phyloP scores from a whole-genome alignment of 2,113 vertebrate species.

The Anoplopoma fimbria region DNA sequence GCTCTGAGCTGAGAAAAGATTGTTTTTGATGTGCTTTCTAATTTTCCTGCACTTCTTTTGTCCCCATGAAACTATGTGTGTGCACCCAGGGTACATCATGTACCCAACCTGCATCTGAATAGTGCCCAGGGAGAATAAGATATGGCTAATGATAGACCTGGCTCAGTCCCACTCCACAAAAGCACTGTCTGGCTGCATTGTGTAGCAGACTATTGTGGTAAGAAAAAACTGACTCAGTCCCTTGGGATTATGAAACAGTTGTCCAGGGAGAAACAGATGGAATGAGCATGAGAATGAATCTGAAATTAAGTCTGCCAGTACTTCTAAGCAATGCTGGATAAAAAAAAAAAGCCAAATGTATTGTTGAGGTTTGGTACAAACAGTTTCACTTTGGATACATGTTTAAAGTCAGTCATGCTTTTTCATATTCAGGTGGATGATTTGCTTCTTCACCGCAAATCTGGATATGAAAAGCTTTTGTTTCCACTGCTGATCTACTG shows the following conservation, averaged over 20 bases:
- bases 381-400: neutral
- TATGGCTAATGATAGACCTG: constrained; percentile 64
- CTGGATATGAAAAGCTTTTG: constrained; percentile 7
- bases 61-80: too few relatives aligned
- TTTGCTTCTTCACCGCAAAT: neutral
- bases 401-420: neutral
- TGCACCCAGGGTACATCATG: constrained; percentile 43
- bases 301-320: constrained; percentile 5
- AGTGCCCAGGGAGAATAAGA: constrained; percentile 48
- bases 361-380: neutral
- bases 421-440: neutral
- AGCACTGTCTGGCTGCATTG: constrained; percentile 61
- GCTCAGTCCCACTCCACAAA: constrained; percentile 57
- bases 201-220: constrained; percentile 62
- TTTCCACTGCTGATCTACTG: constrained; percentile 22
- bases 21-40: neutral
- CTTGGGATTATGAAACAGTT: constrained; percentile 46
- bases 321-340: constrained; percentile 1
- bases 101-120: constrained; percentile 59
- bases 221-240: constrained; percentile 36
- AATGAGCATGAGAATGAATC: constrained; percentile 16
- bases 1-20: constrained; percentile 15
- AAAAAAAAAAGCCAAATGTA: constrained; percentile 4
- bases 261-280: constrained; percentile 12
- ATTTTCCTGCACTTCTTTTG: neutral